A percentile compares a stretch with the other conserved stretches of the same genome.
phyloP scores from a whole-genome alignment of 2,113 vertebrate species.

The Chinchilla lanigera region DNA sequence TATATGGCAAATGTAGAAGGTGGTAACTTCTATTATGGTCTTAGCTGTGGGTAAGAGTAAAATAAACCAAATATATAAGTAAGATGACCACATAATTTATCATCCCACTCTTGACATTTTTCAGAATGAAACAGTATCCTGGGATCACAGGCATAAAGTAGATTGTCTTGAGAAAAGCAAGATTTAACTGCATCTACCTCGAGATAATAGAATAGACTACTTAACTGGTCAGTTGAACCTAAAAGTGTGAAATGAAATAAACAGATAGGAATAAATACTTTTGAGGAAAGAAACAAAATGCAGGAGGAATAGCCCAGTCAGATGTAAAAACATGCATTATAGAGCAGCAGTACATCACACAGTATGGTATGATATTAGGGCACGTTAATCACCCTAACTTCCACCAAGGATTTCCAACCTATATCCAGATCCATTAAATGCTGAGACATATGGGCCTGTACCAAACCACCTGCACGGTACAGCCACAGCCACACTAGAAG shows the following conservation, averaged over 20 bases:
- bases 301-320: background rate
- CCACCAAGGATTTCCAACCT: background rate
- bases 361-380: background rate
- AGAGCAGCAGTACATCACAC: background rate
- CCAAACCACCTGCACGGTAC: no score
- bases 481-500: background rate
- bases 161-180: background rate
- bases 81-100: background rate
- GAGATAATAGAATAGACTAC: background rate
- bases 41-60: background rate
- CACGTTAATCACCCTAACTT: background rate
- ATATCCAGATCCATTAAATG: background rate
- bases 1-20: fast-evolving
- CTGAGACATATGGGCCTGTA: no score
- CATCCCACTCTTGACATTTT: background rate
- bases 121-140: background rate
- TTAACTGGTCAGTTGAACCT: background rate
- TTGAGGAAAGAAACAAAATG: background rate
- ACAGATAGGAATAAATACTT: background rate
- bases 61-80: background rate
- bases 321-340: background rate
- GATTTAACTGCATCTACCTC: background rate
- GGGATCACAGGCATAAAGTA: background rate
- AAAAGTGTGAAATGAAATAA: background rate
- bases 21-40: background rate